Percentiles rank a stretch among this genome's conserved stretches.
Evolutionary conservation across 2,113 vertebrate species (phyloP).

Genomic region (Gorsachius goisagi): DNA sequence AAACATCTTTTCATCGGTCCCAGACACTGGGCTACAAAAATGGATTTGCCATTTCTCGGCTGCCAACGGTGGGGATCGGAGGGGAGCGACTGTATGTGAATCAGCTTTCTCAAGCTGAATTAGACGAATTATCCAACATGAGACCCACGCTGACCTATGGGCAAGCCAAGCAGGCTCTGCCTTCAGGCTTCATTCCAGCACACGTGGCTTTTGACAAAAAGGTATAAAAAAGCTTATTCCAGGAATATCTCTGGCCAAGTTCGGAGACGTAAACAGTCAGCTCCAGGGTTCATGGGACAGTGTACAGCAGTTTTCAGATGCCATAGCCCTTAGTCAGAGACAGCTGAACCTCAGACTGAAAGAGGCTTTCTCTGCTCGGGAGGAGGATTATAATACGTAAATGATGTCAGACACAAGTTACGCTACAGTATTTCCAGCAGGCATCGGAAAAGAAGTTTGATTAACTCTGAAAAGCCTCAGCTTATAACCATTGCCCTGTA

Average conservation of each 20-base stretch:
- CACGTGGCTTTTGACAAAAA: conserved; percentile 93
- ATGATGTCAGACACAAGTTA: conserved; percentile 32
- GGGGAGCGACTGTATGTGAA: conserved; percentile 76
- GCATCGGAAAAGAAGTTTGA: conserved; percentile 3
- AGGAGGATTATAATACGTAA: conserved; percentile 61
- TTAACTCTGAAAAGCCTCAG: conserved; percentile 13
- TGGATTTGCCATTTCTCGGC: conserved; percentile 78
- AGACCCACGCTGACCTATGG: conserved; percentile 69
- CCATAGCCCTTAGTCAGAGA: conserved; percentile 69
- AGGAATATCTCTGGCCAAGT: not conserved
- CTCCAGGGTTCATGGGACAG: conserved; percentile 49
- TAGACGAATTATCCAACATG: conserved; percentile 73
- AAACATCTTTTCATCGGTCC: conserved; percentile 83
- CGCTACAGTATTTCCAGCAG: conserved; percentile 37
- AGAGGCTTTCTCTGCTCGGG: conserved; percentile 63
- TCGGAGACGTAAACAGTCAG: conserved; percentile 48
- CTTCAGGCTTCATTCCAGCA: conserved; percentile 80
- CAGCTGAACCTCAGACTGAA: conserved; percentile 65
- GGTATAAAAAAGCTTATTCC: conserved; percentile 75
- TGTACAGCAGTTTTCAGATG: conserved; percentile 62
- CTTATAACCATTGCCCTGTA: not conserved
- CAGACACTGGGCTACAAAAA: conserved; percentile 87
- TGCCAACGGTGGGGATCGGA: conserved; percentile 81
- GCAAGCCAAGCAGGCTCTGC: conserved; percentile 36
- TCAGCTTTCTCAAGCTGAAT: conserved; percentile 77